Percentiles rank a stretch among this genome's conserved stretches.
These are phyloP conservation scores for Phocoena sinus DNA, from an alignment of 2,113 vertebrate genomes.

Conservation along the genomic window DNA sequence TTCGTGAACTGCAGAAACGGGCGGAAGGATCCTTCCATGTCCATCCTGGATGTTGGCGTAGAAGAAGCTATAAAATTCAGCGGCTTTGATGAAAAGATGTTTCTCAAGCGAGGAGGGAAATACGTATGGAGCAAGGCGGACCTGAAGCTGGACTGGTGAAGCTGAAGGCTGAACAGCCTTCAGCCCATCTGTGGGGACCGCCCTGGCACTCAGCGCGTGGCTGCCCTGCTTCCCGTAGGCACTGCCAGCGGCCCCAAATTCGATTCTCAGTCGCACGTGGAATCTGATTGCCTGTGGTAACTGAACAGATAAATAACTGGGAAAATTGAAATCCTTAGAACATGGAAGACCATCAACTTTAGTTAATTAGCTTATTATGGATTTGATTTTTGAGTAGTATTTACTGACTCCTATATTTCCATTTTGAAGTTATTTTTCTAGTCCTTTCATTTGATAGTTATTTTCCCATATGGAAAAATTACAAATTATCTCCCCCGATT, in stretches of 20 bases:
- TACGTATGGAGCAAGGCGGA: conserved; percentile 96
- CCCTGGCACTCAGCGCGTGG: rapidly evolving
- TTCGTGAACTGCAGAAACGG: conserved; percentile 93
- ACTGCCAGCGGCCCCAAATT: rapidly evolving
- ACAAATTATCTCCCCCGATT: rapidly evolving
- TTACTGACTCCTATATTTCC: background rate
- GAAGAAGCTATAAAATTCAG: conserved; percentile 90
- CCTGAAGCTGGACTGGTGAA: conserved; percentile 93
- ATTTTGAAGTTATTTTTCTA: background rate
- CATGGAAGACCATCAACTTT: background rate
- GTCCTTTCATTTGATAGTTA: background rate
- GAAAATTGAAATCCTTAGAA: rapidly evolving
- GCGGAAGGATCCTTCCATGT: conserved; percentile 93
- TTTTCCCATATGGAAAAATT: background rate
- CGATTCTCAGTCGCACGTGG: rapidly evolving
- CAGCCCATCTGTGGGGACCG: rapidly evolving
- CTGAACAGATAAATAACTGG: background rate
- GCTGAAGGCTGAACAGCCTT: rapidly evolving
- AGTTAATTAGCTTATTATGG: background rate
- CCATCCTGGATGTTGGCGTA: conserved; percentile 93
- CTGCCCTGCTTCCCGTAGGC: rapidly evolving
- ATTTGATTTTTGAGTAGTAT: background rate
- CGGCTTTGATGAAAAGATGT: conserved; percentile 96
- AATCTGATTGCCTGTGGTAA: background rate
- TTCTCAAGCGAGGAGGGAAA: conserved; percentile 91